Conservation (phyloP, 2,888 invertebrate species). For the Synanthedon vespiformis region DNA sequence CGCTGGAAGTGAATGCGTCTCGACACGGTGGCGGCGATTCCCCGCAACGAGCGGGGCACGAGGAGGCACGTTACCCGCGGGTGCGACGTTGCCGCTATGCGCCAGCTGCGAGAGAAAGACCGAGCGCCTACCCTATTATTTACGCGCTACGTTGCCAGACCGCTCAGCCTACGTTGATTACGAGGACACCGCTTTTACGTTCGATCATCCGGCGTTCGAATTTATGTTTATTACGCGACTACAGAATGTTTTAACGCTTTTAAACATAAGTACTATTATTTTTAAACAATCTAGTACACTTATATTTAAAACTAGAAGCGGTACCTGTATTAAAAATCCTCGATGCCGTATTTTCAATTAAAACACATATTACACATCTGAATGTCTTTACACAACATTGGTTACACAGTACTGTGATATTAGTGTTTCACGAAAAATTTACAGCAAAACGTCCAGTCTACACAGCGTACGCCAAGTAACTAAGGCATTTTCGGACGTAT, state of each 20-base stretch:
- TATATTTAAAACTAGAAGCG: slow-evolving; percentile 6
- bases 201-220: slow-evolving; percentile 56
- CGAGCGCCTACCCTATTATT: slow-evolving; percentile 69
- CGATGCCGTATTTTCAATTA: slow-evolving; percentile 1
- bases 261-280: slow-evolving; percentile 10
- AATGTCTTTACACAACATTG: slow-evolving; percentile 3
- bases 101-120: slow-evolving; percentile 70
- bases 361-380: slow-evolving; percentile 4
- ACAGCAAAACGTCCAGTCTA: slow-evolving; percentile 51
- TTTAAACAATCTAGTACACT: slow-evolving; percentile 8
- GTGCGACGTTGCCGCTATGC: slow-evolving; percentile 61
- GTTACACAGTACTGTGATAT: slow-evolving; percentile 14
- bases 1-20: slow-evolving; percentile 38
- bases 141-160: slow-evolving; percentile 67
- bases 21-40: slow-evolving; percentile 33
- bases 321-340: slow-evolving; percentile 29
- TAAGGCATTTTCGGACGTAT: slow-evolving; percentile 69
- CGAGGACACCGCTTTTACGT: slow-evolving; percentile 71
- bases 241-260: slow-evolving; percentile 12
- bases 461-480: slow-evolving; percentile 62
- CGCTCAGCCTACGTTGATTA: slow-evolving; percentile 68
- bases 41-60: slow-evolving; percentile 24
- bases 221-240: slow-evolving; percentile 4
- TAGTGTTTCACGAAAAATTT: slow-evolving; percentile 29
- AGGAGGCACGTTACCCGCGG: slow-evolving; percentile 35